Evolutionary conservation across 2,113 vertebrate species (phyloP).

Genomic region (Ptyas mucosa): DNA sequence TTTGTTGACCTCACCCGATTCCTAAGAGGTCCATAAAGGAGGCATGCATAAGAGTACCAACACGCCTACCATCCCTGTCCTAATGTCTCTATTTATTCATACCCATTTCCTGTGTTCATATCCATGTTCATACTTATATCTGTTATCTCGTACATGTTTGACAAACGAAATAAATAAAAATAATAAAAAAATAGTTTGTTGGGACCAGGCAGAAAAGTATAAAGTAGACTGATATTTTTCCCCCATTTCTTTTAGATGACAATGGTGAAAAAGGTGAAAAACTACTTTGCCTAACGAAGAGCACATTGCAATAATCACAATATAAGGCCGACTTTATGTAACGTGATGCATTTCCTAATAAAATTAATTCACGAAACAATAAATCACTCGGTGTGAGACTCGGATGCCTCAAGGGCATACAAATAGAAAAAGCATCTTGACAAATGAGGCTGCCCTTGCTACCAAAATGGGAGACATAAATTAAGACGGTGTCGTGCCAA

Average conservation of each 20-base stretch:
- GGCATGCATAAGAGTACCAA: no score
- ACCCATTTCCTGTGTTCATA: no score
- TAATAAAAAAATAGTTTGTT: no score
- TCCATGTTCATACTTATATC: no score
- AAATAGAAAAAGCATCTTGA: constrained; percentile 8
- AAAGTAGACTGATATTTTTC: not conserved
- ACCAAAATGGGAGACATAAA: not conserved
- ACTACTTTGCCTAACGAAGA: not conserved
- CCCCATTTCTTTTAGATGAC: not conserved
- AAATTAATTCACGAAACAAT: not conserved
- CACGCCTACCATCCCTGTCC: no score
- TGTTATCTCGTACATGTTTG: no score
- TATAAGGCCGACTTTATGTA: not conserved
- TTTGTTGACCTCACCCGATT: no score
- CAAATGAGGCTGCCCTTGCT: not conserved
- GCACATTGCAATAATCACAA: not conserved
- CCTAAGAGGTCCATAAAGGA: no score
- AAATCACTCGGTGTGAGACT: not conserved
- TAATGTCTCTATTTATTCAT: no score
- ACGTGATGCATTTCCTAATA: not conserved
- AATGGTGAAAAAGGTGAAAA: no score
- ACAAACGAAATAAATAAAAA: no score
- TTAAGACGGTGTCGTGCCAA: rapidly evolving
- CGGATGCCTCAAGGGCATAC: not conserved
- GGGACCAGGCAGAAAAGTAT: not conserved